A percentile compares a stretch with the other conserved stretches of the same genome.
Evolutionary conservation across 2,797 vertebrate species (phyloP).

Genomic region (Tapirus indicus): DNA sequence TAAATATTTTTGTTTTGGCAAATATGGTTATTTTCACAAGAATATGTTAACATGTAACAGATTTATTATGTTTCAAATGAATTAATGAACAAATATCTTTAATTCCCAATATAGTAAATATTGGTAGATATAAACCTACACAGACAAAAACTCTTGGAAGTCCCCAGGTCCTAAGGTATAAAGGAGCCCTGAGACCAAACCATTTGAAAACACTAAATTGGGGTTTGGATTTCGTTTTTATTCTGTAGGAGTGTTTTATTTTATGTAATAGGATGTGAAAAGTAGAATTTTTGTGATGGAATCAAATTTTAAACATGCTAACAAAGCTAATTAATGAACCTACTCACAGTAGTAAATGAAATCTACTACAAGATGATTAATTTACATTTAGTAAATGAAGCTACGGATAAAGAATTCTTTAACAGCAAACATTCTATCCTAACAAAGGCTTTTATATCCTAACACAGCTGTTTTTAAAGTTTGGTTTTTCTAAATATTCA

Average conservation of each 20-base stretch:
- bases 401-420: background rate
- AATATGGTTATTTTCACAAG: background rate
- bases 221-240: background rate
- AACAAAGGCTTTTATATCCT: background rate
- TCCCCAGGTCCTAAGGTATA: background rate
- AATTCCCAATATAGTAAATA: conserved; percentile 5
- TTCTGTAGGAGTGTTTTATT: background rate
- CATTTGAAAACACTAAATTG: background rate
- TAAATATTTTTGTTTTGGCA: background rate
- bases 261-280: background rate
- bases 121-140: background rate
- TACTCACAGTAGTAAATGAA: background rate
- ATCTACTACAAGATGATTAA: background rate
- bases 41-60: background rate
- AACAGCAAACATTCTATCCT: background rate
- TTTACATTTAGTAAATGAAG: background rate
- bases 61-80: conserved; percentile 2
- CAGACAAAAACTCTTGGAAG: background rate
- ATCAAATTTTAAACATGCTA: conserved; percentile 18
- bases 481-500: background rate
- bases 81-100: background rate
- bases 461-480: background rate
- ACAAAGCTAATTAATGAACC: background rate
- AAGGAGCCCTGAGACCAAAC: background rate
- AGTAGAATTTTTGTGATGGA: conserved; percentile 23